phyloP scores from a whole-genome alignment of 2,888 invertebrate genomes.

The Epsilonema sp. region DNA sequence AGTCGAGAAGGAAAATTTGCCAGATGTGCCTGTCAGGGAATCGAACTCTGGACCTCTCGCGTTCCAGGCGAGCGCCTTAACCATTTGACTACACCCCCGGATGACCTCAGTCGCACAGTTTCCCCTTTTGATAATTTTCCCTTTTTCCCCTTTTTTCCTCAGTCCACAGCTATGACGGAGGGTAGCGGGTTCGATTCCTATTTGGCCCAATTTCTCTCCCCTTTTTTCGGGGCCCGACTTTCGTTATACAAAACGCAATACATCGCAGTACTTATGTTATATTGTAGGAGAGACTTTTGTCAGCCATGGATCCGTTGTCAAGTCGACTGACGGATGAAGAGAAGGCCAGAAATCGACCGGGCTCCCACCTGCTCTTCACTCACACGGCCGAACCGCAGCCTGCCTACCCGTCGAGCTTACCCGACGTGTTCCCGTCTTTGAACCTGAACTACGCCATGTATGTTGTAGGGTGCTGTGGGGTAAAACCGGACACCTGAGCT shows the following conservation, averaged over 20 bases:
- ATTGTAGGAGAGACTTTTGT: slow-evolving; percentile 40
- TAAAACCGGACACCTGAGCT: background rate
- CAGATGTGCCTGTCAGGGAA: no score
- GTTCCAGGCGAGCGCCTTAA: no score
- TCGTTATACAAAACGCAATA: no score
- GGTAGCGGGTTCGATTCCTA: no score
- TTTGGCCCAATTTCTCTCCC: no score
- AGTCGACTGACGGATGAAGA: slow-evolving; percentile 48
- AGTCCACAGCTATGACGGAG: no score
- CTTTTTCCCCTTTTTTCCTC: background rate
- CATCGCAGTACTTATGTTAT: background rate
- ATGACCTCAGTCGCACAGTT: no score
- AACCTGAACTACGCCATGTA: slow-evolving; percentile 31
- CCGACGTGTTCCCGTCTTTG: slow-evolving; percentile 28
- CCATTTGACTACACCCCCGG: no score
- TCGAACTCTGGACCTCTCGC: no score
- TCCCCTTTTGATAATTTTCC: no score
- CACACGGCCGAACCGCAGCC: slow-evolving; percentile 43
- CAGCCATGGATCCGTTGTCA: slow-evolving; percentile 50
- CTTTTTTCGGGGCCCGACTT: no score
- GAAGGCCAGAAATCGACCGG: slow-evolving; percentile 52
- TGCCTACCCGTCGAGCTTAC: slow-evolving; percentile 22
- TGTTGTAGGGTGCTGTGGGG: slow-evolving; percentile 10
- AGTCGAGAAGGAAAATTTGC: no score
- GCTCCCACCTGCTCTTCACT: slow-evolving; percentile 62